Conservation (phyloP, 2,888 invertebrate genomes). For the Phyllotreta striolata region DNA sequence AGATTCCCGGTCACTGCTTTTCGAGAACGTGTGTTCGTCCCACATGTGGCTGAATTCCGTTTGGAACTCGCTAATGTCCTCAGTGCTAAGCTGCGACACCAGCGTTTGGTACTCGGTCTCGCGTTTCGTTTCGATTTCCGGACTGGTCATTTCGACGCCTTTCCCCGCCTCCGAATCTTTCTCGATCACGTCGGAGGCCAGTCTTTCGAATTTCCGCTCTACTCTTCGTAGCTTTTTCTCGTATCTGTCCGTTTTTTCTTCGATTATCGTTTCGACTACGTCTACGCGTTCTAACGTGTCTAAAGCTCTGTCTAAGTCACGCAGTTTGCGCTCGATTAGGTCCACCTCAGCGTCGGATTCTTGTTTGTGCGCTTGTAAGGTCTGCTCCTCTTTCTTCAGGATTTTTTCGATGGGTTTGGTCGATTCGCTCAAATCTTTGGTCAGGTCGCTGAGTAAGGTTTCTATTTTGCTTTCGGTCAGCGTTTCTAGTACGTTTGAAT, state of each 20-base stretch:
- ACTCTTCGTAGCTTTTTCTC: slow-evolving; percentile 61
- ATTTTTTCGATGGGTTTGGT: slow-evolving; percentile 33
- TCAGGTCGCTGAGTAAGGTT: slow-evolving; percentile 46
- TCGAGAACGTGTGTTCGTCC: slow-evolving; percentile 62
- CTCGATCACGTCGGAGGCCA: slow-evolving; percentile 63
- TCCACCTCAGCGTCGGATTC: slow-evolving; percentile 54
- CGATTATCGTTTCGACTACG: slow-evolving; percentile 39
- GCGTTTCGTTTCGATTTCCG: slow-evolving; percentile 55
- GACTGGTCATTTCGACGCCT: slow-evolving; percentile 52
- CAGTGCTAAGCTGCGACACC: slow-evolving; percentile 63
- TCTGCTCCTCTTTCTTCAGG: slow-evolving; percentile 40
- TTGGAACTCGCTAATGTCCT: slow-evolving; percentile 64
- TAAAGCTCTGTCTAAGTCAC: slow-evolving; percentile 60
- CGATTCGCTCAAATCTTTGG: slow-evolving; percentile 44
- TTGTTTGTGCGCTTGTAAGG: slow-evolving; percentile 42
- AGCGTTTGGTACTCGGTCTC: slow-evolving; percentile 62
- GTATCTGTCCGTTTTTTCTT: slow-evolving; percentile 44
- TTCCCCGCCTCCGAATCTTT: slow-evolving; percentile 53
- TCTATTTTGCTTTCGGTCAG: slow-evolving; percentile 53
- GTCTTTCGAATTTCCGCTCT: slow-evolving; percentile 64
- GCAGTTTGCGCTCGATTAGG: slow-evolving; percentile 57
- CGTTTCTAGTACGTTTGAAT: slow-evolving; percentile 54
- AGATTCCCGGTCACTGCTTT: slow-evolving; percentile 60
- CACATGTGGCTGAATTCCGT: slow-evolving; percentile 62
- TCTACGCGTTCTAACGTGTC: slow-evolving; percentile 56